Percentiles rank a stretch among this genome's conserved stretches.
phyloP scores from a whole-genome alignment of 2,113 vertebrate species.

The Amphilophus citrinellus region DNA sequence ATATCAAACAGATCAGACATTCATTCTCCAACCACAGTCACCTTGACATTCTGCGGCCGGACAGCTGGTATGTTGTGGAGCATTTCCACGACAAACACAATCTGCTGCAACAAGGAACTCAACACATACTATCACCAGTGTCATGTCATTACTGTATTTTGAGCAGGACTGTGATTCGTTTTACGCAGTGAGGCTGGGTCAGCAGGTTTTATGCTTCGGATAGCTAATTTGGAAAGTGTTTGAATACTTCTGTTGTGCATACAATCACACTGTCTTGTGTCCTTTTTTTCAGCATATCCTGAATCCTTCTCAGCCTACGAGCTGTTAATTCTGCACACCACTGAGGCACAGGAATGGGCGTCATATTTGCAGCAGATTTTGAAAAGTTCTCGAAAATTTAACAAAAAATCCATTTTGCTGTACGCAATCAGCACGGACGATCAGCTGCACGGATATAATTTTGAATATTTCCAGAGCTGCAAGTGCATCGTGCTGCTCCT shows the following conservation, averaged over 20 bases:
- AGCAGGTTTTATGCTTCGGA: neutral
- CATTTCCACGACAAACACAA: conserved; percentile 53
- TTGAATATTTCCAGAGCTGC: conserved; percentile 57
- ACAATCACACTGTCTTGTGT: neutral
- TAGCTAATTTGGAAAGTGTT: neutral
- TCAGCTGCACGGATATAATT: conserved; percentile 56
- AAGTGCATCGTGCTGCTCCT: conserved; percentile 77
- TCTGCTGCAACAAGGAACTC: conserved; percentile 34
- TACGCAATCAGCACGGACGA: conserved; percentile 35
- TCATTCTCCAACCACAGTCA: conserved; percentile 66
- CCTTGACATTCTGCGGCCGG: conserved; percentile 64
- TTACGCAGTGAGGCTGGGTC: neutral
- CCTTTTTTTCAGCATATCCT: conserved; percentile 49
- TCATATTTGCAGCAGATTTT: conserved; percentile 76
- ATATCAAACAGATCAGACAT: conserved; percentile 67
- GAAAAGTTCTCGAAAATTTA: conserved; percentile 58
- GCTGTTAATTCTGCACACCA: conserved; percentile 76
- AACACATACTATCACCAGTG: conserved; percentile 42
- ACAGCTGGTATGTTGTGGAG: conserved; percentile 60
- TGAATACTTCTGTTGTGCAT: conserved; percentile 17
- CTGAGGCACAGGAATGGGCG: conserved; percentile 81
- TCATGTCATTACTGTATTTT: conserved; percentile 40
- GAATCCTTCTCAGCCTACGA: conserved; percentile 37
- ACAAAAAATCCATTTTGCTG: conserved; percentile 59
- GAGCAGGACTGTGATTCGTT: conserved; percentile 30